phyloP scores from a whole-genome alignment of 2,113 vertebrate genomes.

The Onychorhynchus coronatus region DNA sequence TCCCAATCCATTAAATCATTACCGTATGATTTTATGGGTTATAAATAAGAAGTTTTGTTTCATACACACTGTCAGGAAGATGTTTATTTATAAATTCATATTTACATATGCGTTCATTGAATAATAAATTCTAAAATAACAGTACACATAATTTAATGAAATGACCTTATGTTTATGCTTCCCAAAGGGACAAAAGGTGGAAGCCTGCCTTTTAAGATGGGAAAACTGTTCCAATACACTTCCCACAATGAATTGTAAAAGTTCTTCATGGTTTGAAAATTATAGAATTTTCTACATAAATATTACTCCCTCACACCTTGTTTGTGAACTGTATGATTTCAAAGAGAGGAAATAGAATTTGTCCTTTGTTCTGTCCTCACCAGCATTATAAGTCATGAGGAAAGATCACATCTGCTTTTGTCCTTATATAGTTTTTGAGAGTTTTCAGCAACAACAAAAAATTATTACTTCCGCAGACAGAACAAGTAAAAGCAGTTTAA shows the following conservation, averaged over 20 bases:
- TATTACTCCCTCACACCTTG: not conserved
- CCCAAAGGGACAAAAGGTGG: not conserved
- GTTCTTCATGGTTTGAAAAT: not conserved
- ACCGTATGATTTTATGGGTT: not conserved
- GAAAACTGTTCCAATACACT: not conserved
- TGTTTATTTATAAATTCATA: not conserved
- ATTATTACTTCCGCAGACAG: not conserved
- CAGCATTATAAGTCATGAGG: not conserved
- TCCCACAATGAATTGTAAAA: not conserved
- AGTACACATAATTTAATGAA: not conserved
- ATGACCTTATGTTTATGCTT: not conserved
- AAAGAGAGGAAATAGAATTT: not conserved
- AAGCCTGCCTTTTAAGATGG: not conserved
- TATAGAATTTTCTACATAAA: not conserved
- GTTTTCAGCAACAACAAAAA: not conserved
- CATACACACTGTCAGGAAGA: conserved; percentile 7
- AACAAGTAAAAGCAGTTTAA: not conserved
- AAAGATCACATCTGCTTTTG: not conserved
- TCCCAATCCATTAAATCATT: not conserved
- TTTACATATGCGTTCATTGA: not conserved
- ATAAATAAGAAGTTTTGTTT: conserved; percentile 38
- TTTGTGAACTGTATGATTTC: not conserved
- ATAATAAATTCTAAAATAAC: not conserved
- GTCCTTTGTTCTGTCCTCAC: not conserved
- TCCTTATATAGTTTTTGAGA: not conserved